Conservation (phyloP, 2,113 vertebrate genomes). For the Centropus unirufus region DNA sequence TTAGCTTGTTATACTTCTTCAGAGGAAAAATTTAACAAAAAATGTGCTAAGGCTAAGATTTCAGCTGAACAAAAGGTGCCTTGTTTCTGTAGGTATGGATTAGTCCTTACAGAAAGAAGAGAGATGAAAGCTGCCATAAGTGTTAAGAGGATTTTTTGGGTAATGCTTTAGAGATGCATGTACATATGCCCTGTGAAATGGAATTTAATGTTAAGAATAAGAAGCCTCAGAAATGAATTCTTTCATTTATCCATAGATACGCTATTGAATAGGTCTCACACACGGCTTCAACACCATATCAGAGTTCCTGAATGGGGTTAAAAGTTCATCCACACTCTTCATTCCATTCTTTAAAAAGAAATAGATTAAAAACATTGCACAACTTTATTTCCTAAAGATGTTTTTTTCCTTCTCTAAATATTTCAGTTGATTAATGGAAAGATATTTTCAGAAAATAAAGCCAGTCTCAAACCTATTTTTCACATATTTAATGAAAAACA, state of each 20-base stretch:
- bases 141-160: conserved; percentile 44
- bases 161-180: conserved; percentile 26
- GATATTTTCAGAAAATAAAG: background rate
- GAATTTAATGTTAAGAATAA: conserved; percentile 41
- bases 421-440: background rate
- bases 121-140: conserved; percentile 40
- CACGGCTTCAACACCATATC: background rate
- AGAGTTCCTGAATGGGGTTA: background rate
- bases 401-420: background rate
- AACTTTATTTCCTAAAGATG: background rate
- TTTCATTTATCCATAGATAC: conserved; percentile 24
- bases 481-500: background rate
- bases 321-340: background rate
- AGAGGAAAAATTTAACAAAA: conserved; percentile 14
- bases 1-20: background rate
- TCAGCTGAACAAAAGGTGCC: conserved; percentile 36
- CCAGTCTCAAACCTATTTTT: background rate
- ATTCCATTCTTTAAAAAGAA: background rate
- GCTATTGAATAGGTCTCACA: background rate
- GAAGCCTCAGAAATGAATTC: conserved; percentile 18
- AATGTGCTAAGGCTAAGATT: background rate
- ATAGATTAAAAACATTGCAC: background rate
- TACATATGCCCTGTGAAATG: background rate
- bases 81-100: conserved; percentile 58
- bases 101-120: conserved; percentile 31